phyloP scores from a whole-genome alignment of 2,113 vertebrate genomes.

The Calidris pugnax region DNA sequence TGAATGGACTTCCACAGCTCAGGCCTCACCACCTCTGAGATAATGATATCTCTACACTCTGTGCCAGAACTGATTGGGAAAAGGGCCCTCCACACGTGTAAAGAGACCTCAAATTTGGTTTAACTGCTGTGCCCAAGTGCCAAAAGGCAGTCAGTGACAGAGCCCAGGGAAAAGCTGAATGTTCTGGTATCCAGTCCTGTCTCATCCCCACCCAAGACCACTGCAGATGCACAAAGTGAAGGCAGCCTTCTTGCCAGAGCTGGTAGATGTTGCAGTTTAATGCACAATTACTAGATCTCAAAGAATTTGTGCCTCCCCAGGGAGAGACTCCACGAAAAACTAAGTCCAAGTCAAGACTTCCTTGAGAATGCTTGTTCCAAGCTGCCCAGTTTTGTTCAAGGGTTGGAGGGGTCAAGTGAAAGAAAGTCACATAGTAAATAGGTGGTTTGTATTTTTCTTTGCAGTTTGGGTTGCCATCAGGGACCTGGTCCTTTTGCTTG shows the following conservation, averaged over 20 bases:
- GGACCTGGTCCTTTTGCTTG: conserved; percentile 97
- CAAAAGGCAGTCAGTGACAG: neutral
- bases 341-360: rapidly evolving
- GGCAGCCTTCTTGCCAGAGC: neutral
- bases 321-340: neutral
- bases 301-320: neutral
- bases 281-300: neutral
- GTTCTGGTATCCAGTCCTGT: neutral
- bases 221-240: neutral
- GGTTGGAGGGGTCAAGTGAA: neutral
- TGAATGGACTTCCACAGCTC: neutral
- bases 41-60: neutral
- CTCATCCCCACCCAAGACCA: neutral
- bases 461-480: conserved; percentile 90
- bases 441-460: neutral
- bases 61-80: neutral
- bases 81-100: rapidly evolving
- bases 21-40: neutral
- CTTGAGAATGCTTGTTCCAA: neutral
- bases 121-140: neutral
- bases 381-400: neutral
- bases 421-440: neutral
- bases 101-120: neutral
- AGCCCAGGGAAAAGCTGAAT: neutral
- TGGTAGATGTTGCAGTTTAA: neutral